Conservation (phyloP, 2,888 invertebrate species). For the Lasioglossum morio region DNA sequence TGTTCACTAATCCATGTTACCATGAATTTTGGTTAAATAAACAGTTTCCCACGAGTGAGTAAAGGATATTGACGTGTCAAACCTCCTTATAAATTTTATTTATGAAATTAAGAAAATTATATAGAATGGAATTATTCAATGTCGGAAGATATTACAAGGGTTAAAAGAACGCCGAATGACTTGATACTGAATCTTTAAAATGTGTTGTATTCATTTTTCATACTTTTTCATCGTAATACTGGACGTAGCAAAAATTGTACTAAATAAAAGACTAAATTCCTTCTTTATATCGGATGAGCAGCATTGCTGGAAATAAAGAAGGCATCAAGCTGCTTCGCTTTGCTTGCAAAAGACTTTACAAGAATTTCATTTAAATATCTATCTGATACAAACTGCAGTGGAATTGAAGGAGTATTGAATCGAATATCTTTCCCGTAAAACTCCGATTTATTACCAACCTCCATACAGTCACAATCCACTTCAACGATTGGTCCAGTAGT, state of each 20-base stretch:
- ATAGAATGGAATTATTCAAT: no score
- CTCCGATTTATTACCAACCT: slow-evolving; percentile 3
- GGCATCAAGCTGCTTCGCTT: background rate
- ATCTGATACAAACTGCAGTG: background rate
- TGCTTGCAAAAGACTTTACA: background rate
- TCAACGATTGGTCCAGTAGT: background rate
- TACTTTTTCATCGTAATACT: background rate
- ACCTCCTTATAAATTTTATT: no score
- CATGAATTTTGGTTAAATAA: no score
- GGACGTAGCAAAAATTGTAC: background rate
- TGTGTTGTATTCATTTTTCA: background rate
- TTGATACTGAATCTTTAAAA: background rate
- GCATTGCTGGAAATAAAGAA: background rate
- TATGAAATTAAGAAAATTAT: no score
- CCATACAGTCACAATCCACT: background rate
- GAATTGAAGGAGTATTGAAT: slow-evolving; percentile 2
- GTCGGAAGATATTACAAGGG: no score
- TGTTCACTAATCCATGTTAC: no score
- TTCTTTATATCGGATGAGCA: background rate
- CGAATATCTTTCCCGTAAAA: background rate
- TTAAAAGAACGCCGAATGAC: background rate
- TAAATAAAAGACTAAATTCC: background rate
- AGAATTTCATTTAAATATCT: slow-evolving; percentile 8
- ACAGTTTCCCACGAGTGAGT: no score
- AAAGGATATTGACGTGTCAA: no score